Base-by-base conservation (phyloP, 2,113 vertebrate species). In the Terrapene triunguis region DNA sequence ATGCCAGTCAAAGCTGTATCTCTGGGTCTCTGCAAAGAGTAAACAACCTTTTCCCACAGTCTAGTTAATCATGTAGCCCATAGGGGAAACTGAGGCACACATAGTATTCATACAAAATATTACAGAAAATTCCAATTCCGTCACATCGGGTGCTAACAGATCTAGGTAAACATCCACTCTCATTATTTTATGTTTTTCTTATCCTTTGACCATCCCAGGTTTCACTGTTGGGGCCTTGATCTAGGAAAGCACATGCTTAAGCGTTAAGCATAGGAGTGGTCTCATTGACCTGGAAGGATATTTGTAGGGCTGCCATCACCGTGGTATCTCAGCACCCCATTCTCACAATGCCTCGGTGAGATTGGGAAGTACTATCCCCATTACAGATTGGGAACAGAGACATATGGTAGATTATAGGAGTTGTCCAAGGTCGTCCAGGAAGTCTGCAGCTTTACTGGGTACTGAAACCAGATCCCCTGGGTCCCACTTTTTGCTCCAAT, bases 291-390 rank as follows among this genome's bases (percentile, higher is more conserved):
- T 48, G 74, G 48, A 14, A 2, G 1, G 21, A 12, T 25, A 5
- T 48, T 80, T 92, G 89, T 62, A 27, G 55, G 11, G 25, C 24
- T 80, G 17, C 38, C 12, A 48, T 1, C 7, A 10, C 24, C 1
- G 0, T 47, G 27, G 19, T 88, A 3, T 82, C 5, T 22, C 4
- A 62, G 24, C 27, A 24, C 3, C 3, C 80, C 4, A 27, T 65
- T 4, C 38, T 89, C 84, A 81, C 5, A 83, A 87, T 5, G 22
- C 5, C 12, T 22, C 59, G 3, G 27, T 5, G 90, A 80, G 1
- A 1, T 82, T 51, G 25, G 1, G 19, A 53, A 3, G 1, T 62
- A 19, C 8, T 5, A 42, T 10, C 0, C 0, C 4, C 69, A 42
- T 74, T 42, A 38, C n/a, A 42, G 69, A 74, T 3, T 22, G n/a